Evolutionary conservation across 23 tunicate genomes (phyloP).

Genomic region (Styela plicata): DNA sequence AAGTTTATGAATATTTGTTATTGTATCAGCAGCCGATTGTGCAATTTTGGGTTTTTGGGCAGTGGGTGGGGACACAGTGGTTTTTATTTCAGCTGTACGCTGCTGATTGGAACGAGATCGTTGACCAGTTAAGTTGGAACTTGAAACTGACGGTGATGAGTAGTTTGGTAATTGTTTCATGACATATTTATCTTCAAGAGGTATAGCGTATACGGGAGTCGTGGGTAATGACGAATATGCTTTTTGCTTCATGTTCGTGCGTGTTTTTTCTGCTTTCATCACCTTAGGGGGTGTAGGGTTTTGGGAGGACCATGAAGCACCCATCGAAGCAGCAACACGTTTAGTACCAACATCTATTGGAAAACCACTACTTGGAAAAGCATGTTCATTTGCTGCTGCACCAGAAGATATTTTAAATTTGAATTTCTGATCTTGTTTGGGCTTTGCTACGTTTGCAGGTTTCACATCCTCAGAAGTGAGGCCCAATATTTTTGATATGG

Average conservation of each 20-base stretch:
- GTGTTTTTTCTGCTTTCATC: neutral
- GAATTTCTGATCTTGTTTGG: neutral
- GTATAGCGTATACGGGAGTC: neutral
- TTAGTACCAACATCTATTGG: neutral
- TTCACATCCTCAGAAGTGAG: neutral
- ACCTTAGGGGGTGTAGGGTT: neutral
- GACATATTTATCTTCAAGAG: neutral
- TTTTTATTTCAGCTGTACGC: neutral
- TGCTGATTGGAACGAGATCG: neutral
- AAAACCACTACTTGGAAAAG: neutral
- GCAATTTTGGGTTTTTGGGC: neutral
- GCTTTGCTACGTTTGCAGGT: neutral
- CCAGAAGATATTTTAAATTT: conserved; percentile 10
- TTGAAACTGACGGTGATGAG: neutral
- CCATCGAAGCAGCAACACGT: neutral
- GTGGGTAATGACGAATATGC: neutral
- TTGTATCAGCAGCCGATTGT: neutral
- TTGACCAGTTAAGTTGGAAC: neutral
- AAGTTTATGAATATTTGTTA: neutral
- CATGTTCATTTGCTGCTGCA: neutral
- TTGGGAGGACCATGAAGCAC: neutral
- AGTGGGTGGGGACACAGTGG: neutral
- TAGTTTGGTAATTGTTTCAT: neutral
- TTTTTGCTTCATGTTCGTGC: neutral
- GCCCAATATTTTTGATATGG: conserved; percentile 2